phyloP scores from a whole-genome alignment of 1,140 invertebrate species.

The Reticulitermes speratus region DNA sequence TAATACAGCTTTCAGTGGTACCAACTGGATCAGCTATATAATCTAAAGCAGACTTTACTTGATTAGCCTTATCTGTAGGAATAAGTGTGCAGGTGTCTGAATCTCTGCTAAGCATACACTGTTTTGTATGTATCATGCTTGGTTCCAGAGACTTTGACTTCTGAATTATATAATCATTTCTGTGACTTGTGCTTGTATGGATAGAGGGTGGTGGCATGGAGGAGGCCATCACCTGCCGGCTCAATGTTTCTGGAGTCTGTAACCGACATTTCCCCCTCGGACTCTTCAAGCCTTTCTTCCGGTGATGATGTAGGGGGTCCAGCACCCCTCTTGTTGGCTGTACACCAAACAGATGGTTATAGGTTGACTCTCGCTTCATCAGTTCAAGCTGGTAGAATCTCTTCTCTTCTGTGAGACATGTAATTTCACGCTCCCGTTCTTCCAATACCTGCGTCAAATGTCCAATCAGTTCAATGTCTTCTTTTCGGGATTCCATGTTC shows the following conservation, averaged over 20 bases:
- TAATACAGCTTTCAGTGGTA: background rate
- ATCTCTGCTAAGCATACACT: background rate
- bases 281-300: background rate
- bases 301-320: slow-evolving; percentile 8
- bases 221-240: background rate
- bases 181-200: background rate
- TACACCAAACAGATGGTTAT: background rate
- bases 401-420: slow-evolving; percentile 54
- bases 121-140: too few species aligned
- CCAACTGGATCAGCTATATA: background rate
- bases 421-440: slow-evolving; percentile 56
- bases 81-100: background rate
- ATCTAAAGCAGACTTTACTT: background rate
- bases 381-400: slow-evolving; percentile 39
- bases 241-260: background rate
- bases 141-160: background rate
- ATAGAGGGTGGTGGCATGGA: background rate
- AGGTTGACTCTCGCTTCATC: slow-evolving; percentile 34
- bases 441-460: slow-evolving; percentile 54
- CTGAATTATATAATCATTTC: background rate
- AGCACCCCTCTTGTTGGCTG: slow-evolving; percentile 22
- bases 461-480: slow-evolving; percentile 54
- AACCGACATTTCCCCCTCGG: background rate
- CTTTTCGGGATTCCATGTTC: slow-evolving; percentile 51
- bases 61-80: background rate